Percentiles rank a stretch among this genome's conserved stretches.
Conservation (phyloP, 1,140 invertebrate species). For the Adoxophyes honmai region DNA sequence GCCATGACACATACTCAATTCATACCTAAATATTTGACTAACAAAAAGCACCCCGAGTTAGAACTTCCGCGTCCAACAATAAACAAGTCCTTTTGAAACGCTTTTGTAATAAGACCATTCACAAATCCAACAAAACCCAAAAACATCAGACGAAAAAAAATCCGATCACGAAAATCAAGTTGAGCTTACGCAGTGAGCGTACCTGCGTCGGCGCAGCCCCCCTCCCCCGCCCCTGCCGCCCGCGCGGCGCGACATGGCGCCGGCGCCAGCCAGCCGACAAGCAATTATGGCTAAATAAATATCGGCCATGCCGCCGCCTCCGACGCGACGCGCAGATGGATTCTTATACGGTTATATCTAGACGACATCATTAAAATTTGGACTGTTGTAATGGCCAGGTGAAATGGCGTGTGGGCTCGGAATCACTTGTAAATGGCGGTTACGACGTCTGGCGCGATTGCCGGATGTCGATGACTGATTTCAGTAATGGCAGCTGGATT, state of each 20-base stretch:
- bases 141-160: slow-evolving; percentile 61
- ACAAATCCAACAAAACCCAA: slow-evolving; percentile 67
- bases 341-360: slow-evolving; percentile 45
- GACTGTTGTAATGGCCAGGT: slow-evolving; percentile 32
- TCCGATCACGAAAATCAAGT: slow-evolving; percentile 63
- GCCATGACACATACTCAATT: slow-evolving; percentile 11
- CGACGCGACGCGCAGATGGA: slow-evolving; percentile 56
- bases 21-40: slow-evolving; percentile 30
- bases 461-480: slow-evolving; percentile 33
- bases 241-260: slow-evolving; percentile 59
- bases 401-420: slow-evolving; percentile 38
- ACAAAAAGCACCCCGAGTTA: slow-evolving; percentile 12
- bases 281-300: slow-evolving; percentile 76
- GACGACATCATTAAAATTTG: slow-evolving; percentile 54
- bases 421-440: slow-evolving; percentile 39
- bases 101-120: slow-evolving; percentile 54
- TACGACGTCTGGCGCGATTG: slow-evolving; percentile 28
- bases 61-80: slow-evolving; percentile 15
- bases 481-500: slow-evolving; percentile 25
- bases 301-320: slow-evolving; percentile 61
- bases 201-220: slow-evolving; percentile 49
- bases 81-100: slow-evolving; percentile 27
- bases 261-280: slow-evolving; percentile 66
- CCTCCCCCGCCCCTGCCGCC: slow-evolving; percentile 23
- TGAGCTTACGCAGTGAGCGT: slow-evolving; percentile 51